Evolutionary conservation across 2,888 invertebrate species (phyloP), one percentile per base, ranked within the genome.

Genomic region (Tipula confusa): DNA sequence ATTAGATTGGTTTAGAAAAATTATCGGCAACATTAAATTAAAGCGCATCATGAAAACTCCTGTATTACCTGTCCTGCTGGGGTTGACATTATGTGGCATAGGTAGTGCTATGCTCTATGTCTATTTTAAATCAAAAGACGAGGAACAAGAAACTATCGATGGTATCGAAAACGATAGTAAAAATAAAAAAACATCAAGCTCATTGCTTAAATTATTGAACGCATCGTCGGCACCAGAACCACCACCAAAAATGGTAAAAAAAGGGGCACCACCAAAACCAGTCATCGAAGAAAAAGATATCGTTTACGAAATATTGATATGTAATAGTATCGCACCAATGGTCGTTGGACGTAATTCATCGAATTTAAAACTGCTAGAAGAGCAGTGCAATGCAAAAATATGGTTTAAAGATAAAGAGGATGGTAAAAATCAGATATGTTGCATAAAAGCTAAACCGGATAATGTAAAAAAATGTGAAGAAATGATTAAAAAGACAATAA

Each of bases 331-430:
- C 86, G 92, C 94, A 18, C 92, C 94, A 6, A 90, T 92, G 83
- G 89, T 95, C 84, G 94, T 95, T 86, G 95, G 97, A 43, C 92
- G 95, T 86, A 93, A 92, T 86, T 97, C 97, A 5, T 90, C 91
- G n/a, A 93, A 93, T 86, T 93, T 97, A 82, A 94, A 94, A 88
- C 91, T 92, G 84, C 93, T 97, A 85, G 94, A 97, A 88, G 91
- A 92, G 83, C 92, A 92, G 86, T 93, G 95, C 0, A 93, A 93
- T 43, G 95, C 97, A 3, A 88, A 88, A 85, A 91, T 92, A 83
- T 88, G 90, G 87, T 92, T 90, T 86, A 87, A 88, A 88, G 89
- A 86, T 85, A 92, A 93, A 85, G 91, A 92, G 84, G 92, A 92
- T 79, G 91, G 91, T 43, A 91, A 90, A 0, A 89, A 91, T 28